Evolutionary conservation across 1,140 invertebrate genomes (phyloP), one percentile per base, ranked within the genome.

Genomic region (Luehdorfia chinensis): DNA sequence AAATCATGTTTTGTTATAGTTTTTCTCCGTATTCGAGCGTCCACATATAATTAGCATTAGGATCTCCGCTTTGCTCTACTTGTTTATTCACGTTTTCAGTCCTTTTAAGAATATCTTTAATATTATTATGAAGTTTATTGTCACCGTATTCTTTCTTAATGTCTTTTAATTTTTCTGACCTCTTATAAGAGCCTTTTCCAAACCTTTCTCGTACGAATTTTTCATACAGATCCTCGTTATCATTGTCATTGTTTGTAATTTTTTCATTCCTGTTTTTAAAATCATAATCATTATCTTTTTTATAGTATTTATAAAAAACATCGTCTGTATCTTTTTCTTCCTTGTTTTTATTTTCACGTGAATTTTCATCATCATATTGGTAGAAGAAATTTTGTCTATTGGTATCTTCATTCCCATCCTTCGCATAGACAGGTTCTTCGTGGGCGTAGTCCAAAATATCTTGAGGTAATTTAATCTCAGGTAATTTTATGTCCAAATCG

Each of bases 31-130:
- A 89, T 64, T 89, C 84, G 32, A 88, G 56, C n/a, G 86, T 86
- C 88, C 88, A 90, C 57, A 77, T 76, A 47, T 89, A 88, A 12
- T 75, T 77, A 21, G 85, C 87, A 25, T 77, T 79, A 0, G 81
- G 75, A 66, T 87, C 63, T 37, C 73, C 61, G 54, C 68, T 70
- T 52, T 73, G 70, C 47, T 78, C 60, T 13, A 75, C 66, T 65
- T 80, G 59, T 66, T 80, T 55, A 58, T 81, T 59, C 43, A 75
- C 68, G 51, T 78, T 52, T 66, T 80, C 58, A 39, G 78, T 74
- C 58, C 80, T 69, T 68, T 84, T 69, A 31, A 79, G 57, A 54
- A 86, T 67, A 41, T 75, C 61, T 50, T 83, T 53, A 47, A 84
- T 49, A 31, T 49, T 80, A 56, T 74, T 47, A 60, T 72, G 65